Conservation (phyloP, 2,797 vertebrate species). For the Naso thynnoides region DNA sequence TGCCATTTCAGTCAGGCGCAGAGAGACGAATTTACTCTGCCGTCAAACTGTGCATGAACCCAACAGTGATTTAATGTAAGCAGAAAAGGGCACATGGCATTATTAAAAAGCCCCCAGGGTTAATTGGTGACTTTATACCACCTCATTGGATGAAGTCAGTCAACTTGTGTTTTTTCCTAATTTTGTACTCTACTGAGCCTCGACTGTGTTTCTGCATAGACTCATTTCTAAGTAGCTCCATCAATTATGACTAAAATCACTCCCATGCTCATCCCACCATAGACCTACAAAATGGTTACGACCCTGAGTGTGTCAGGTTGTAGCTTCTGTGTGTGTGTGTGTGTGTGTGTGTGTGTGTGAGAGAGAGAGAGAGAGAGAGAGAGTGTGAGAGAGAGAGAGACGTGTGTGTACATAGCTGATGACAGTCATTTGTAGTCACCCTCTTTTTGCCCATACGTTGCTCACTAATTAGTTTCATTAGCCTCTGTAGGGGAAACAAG, state of each 20-base stretch:
- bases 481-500: constrained; percentile 49
- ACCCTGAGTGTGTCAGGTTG: constrained; percentile 20
- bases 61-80: constrained; percentile 39
- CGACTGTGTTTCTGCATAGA: constrained; percentile 34
- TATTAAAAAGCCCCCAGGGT: constrained; percentile 6
- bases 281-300: constrained; percentile 25
- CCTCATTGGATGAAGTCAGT: constrained; percentile 18
- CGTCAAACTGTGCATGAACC: constrained; percentile 25
- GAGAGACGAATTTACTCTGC: constrained; percentile 40
- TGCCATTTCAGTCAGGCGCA: constrained; percentile 54
- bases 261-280: constrained; percentile 4
- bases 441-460: constrained; percentile 40
- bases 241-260: constrained; percentile 37
- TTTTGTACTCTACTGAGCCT: constrained; percentile 7
- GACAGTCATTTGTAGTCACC: constrained; percentile 59
- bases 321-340: constrained; percentile 3
- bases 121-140: constrained; percentile 31
- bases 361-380: no score
- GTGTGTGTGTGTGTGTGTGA: constrained; percentile 28
- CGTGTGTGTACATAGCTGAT: constrained; percentile 27
- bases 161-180: constrained; percentile 11
- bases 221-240: constrained; percentile 51
- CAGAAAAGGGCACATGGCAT: constrained; percentile 37
- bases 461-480: constrained; percentile 70
- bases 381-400: no score